Evolutionary conservation across 2,797 vertebrate species (phyloP).

Genomic region (Scolopax rusticola): DNA sequence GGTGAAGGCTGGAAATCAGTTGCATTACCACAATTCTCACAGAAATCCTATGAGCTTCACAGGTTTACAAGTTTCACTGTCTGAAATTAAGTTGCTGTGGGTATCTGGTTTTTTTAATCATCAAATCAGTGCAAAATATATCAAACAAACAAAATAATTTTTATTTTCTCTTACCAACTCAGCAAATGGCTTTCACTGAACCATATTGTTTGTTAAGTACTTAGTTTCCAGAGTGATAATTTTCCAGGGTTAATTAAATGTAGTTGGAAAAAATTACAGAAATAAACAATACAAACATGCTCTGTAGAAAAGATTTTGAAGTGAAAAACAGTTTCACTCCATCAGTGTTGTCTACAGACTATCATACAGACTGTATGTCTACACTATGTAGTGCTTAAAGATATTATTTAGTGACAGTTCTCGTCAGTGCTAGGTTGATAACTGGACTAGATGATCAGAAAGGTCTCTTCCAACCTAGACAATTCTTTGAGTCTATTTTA

Average conservation of each 20-base stretch:
- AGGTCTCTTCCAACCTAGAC: too few relatives aligned
- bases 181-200: not conserved
- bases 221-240: not conserved
- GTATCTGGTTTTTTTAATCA: not conserved
- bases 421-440: too few relatives aligned
- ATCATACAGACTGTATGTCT: too few relatives aligned
- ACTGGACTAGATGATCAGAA: too few relatives aligned
- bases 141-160: not conserved
- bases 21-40: not conserved
- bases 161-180: not conserved
- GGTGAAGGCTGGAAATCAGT: not conserved
- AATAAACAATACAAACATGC: not conserved
- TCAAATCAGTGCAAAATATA: not conserved
- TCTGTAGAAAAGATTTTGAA: not conserved
- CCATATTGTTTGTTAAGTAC: not conserved
- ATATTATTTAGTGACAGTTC: too few relatives aligned
- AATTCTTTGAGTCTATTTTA: too few relatives aligned
- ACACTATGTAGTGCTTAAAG: too few relatives aligned
- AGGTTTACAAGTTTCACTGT: not conserved
- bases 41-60: not conserved
- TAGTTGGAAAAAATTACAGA: not conserved
- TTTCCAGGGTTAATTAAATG: slow-evolving; percentile 26
- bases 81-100: not conserved
- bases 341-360: not conserved
- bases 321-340: not conserved